These are phyloP conservation scores for Carassius carassius DNA, from an alignment of 2,113 vertebrate genomes.

Conservation along the genomic window DNA sequence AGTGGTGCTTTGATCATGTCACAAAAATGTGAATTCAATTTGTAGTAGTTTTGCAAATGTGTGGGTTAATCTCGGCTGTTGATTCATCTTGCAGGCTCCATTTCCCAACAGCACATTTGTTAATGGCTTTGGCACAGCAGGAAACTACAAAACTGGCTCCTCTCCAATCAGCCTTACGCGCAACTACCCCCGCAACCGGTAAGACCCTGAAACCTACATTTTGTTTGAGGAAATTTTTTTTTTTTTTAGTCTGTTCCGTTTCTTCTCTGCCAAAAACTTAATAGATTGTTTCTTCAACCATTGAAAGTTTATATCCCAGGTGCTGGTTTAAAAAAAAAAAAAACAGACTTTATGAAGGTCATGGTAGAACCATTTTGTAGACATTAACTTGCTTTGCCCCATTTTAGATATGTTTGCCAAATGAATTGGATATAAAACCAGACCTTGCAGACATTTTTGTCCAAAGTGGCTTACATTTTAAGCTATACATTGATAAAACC, in stretches of 20 bases:
- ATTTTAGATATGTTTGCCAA: not conserved
- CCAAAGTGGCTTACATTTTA: not conserved
- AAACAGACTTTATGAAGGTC: not conserved
- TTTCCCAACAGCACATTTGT: constrained; percentile 96
- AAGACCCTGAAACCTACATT: constrained; percentile 59
- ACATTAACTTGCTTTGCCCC: not conserved
- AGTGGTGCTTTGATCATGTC: not conserved
- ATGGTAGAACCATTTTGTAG: not conserved
- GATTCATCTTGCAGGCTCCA: constrained; percentile 80
- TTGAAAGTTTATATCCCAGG: not conserved
- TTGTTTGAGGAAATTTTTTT: not conserved
- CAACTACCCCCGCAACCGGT: constrained; percentile 93
- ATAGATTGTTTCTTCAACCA: not conserved
- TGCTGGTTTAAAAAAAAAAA: not conserved
- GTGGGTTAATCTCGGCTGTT: constrained; percentile 3
- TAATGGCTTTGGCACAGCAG: constrained; percentile 90
- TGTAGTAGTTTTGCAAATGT: not conserved
- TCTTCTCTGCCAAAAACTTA: not conserved
- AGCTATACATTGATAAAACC: not conserved
- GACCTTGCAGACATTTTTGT: not conserved
- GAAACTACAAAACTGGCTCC: constrained; percentile 88
- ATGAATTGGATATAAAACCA: too few species aligned
- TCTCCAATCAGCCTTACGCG: constrained; percentile 83
- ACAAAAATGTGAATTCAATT: constrained; percentile 11
- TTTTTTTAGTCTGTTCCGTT: not conserved